Percentiles rank a stretch among this genome's conserved stretches.
phyloP scores from a whole-genome alignment of 2,797 vertebrate genomes.

The Rhinella marina region DNA sequence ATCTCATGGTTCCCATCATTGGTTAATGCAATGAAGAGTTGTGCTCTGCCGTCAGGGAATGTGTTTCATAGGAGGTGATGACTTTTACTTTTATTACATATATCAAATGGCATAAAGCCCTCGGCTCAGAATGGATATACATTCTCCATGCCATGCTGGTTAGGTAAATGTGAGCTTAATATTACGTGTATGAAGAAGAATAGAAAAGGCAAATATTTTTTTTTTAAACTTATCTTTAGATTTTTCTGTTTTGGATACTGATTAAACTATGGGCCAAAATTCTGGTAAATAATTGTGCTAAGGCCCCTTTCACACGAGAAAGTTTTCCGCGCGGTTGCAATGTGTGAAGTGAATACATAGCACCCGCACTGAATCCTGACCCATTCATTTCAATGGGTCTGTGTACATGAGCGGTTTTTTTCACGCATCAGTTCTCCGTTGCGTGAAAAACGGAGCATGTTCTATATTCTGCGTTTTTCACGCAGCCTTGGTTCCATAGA shows the following conservation, averaged over 20 bases:
- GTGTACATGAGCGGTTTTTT: too few relatives aligned
- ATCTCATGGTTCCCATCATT: conserved; percentile 36
- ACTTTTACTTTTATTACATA: conserved; percentile 11
- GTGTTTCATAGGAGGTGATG: background rate
- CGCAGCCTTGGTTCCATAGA: too few relatives aligned
- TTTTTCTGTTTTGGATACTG: background rate
- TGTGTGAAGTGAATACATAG: too few relatives aligned
- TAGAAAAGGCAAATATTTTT: background rate
- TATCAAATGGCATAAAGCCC: conserved; percentile 13
- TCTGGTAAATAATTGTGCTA: too few relatives aligned
- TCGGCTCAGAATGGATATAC: background rate
- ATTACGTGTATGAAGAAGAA: background rate
- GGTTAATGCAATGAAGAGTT: conserved; percentile 48
- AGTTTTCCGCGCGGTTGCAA: too few relatives aligned
- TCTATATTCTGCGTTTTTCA: too few relatives aligned
- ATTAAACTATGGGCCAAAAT: background rate
- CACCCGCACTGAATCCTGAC: too few relatives aligned
- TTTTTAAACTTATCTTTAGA: background rate
- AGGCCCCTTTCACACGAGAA: too few relatives aligned
- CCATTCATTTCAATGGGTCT: too few relatives aligned
- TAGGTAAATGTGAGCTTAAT: background rate
- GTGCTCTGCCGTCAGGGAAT: background rate
- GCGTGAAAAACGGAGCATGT: too few relatives aligned
- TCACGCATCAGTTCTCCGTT: too few relatives aligned
- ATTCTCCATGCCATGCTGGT: background rate